phyloP scores from a whole-genome alignment of 2,113 vertebrate genomes.

The Corynorhinus townsendii region DNA sequence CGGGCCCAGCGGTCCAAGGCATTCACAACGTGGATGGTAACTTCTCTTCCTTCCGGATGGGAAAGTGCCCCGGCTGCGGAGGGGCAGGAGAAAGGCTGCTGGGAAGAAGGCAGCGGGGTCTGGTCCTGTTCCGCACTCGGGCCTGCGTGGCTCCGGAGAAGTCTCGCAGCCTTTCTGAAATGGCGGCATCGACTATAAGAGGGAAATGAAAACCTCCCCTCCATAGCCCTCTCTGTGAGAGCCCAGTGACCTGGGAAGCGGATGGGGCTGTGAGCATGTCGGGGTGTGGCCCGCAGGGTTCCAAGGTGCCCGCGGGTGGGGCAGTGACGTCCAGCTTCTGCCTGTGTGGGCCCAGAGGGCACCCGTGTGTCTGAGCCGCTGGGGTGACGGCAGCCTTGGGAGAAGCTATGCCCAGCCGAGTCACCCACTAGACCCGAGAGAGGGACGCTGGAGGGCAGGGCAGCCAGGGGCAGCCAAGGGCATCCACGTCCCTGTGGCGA shows the following conservation, averaged over 20 bases:
- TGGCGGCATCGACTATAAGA: background rate
- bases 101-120: background rate
- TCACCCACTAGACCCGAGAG: background rate
- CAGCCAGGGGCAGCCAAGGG: fast-evolving
- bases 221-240: fast-evolving
- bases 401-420: background rate
- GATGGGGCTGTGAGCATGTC: fast-evolving
- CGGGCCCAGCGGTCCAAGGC: conserved; percentile 11
- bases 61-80: background rate
- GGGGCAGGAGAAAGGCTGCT: background rate
- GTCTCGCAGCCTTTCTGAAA: background rate
- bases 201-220: background rate
- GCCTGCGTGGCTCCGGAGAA: background rate
- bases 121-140: too few species aligned
- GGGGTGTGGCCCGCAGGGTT: background rate
- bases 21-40: conserved; percentile 37
- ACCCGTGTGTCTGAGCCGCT: background rate
- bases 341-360: background rate
- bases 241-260: background rate
- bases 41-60: background rate
- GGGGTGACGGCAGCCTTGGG: background rate
- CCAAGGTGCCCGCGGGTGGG: background rate
- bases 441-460: background rate
- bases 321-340: background rate
- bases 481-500: too few species aligned